A percentile compares a stretch with the other conserved stretches of the same genome.
Conservation (phyloP, 2,797 vertebrate genomes). For the Eupleurogrammus muticus region DNA sequence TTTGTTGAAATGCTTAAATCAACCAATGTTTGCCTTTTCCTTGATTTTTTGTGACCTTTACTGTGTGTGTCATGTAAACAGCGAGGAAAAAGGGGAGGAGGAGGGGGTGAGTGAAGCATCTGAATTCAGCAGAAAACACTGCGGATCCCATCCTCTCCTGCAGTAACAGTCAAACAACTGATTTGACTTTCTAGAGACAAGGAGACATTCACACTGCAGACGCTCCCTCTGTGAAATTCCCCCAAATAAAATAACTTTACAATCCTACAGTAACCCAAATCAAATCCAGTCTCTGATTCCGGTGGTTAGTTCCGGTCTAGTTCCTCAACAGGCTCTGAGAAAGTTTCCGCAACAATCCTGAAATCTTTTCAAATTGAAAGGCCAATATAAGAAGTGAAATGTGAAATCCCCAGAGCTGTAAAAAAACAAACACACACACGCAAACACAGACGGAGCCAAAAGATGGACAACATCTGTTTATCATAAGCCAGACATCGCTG, state of each 20-base stretch:
- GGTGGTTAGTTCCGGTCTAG: too few relatives aligned
- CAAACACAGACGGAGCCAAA: background rate
- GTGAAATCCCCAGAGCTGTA: background rate
- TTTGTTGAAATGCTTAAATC: too few relatives aligned
- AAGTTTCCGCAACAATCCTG: too few relatives aligned
- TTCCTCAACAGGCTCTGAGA: too few relatives aligned
- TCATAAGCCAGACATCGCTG: background rate
- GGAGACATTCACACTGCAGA: background rate
- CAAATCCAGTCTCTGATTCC: too few relatives aligned
- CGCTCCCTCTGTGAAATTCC: too few relatives aligned
- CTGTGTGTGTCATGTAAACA: background rate
- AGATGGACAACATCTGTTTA: background rate
- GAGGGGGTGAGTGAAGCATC: too few relatives aligned
- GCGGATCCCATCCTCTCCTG: background rate
- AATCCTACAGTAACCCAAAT: too few relatives aligned
- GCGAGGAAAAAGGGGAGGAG: too few relatives aligned
- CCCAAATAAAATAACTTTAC: background rate
- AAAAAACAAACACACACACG: background rate
- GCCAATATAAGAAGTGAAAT: background rate
- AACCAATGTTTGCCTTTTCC: too few relatives aligned
- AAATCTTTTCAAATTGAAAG: background rate
- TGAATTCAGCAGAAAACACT: background rate
- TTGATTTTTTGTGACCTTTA: too few relatives aligned
- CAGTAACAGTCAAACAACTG: too few relatives aligned
- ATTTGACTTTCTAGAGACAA: background rate